Conservation (phyloP, 1,140 invertebrate species). For the Temnothorax nylanderi region DNA sequence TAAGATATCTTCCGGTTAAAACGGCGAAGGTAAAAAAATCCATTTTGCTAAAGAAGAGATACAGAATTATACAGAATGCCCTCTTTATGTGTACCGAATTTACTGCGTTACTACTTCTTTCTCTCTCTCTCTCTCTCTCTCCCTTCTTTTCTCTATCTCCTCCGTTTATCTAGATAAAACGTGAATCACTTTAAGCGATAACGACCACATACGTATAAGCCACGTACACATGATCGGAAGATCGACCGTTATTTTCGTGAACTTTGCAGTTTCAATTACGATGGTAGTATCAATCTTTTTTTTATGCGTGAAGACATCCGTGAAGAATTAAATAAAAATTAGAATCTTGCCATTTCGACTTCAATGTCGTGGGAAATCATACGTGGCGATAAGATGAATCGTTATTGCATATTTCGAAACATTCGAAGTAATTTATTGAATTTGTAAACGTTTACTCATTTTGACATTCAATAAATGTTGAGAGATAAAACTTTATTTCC, state of each 20-base stretch:
- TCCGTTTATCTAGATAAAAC: constrained; percentile 68
- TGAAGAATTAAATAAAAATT: constrained; percentile 32
- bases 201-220: constrained; percentile 56
- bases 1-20: background rate
- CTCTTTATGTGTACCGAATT: constrained; percentile 31
- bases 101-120: constrained; percentile 37
- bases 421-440: background rate
- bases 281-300: constrained; percentile 24
- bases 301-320: constrained; percentile 27
- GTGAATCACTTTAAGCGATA: constrained; percentile 64
- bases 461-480: background rate
- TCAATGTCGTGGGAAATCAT: constrained; percentile 4
- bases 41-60: constrained; percentile 18
- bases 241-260: constrained; percentile 68
- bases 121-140: background rate
- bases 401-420: background rate
- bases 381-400: background rate
- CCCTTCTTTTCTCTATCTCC: constrained; percentile 19
- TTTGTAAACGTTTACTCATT: background rate
- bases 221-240: constrained; percentile 5
- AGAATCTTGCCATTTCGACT: background rate
- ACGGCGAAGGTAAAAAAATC: constrained; percentile 3
- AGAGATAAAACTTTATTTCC: background rate
- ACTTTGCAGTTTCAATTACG: constrained; percentile 64
- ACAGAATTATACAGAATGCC: constrained; percentile 7